Conservation (phyloP, 2,888 invertebrate species). For the Carterocephalus palaemon region DNA sequence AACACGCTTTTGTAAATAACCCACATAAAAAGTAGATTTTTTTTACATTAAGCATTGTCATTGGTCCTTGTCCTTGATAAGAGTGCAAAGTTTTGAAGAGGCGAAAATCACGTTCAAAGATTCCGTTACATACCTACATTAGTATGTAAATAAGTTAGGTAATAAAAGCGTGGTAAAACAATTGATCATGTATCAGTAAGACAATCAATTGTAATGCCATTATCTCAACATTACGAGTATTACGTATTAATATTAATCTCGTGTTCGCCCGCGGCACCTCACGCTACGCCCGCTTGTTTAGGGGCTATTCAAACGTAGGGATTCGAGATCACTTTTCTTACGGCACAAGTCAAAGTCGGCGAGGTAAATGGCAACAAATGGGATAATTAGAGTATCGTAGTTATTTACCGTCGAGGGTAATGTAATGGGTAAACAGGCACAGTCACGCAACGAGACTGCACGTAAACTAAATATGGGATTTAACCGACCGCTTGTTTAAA, state of each 20-base stretch:
- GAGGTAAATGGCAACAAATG: constrained; percentile 10
- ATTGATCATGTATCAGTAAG: constrained; percentile 36
- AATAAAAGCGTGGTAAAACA: too few species aligned
- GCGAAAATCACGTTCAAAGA: too few species aligned
- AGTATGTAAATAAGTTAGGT: too few species aligned
- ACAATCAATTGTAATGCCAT: constrained; percentile 34
- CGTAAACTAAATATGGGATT: constrained; percentile 5
- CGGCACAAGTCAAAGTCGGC: constrained; percentile 27
- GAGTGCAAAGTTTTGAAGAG: too few species aligned
- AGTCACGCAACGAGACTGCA: constrained; percentile 13
- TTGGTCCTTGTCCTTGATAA: too few species aligned
- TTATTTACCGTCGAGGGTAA: constrained; percentile 8
- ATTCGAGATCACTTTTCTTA: constrained; percentile 6
- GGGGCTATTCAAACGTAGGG: constrained; percentile 40
- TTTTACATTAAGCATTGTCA: too few species aligned
- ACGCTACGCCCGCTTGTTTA: constrained; percentile 41
- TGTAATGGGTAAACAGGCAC: constrained; percentile 10
- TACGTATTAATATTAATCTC: constrained; percentile 39
- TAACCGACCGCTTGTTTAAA: background rate
- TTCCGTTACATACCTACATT: too few species aligned
- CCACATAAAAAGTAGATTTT: too few species aligned
- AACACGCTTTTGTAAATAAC: too few species aligned
- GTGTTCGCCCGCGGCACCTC: constrained; percentile 41
- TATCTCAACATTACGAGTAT: constrained; percentile 34
- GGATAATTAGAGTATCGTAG: constrained; percentile 7